Evolutionary conservation across 2,113 vertebrate species (phyloP), one percentile per base, ranked within the genome.

Genomic region (Toxostoma redivivum): DNA sequence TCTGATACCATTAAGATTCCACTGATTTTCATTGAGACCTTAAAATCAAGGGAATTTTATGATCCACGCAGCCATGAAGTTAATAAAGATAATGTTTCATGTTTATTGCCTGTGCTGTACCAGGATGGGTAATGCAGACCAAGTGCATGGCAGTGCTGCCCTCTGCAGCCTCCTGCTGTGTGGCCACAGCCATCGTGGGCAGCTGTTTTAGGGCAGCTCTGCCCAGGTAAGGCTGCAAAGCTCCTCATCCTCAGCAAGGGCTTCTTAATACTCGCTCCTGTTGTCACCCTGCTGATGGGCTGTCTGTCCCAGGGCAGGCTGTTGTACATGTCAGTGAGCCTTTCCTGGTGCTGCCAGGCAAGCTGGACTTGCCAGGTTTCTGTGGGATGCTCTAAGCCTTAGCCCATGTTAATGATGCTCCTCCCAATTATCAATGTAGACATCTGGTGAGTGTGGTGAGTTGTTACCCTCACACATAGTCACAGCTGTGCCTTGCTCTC

Each of bases 141-240:
- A 79, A 96, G 66, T 24, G 38, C n/a, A n/a, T 60, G 83, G 67
- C 97, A 95, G 96, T 86, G 97, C 97, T 98, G 98, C 98, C 98
- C 97, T 98, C 98, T 98, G 69, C 97, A 97, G 97, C 88, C 81
- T 91, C 54, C 16, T 0, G 4, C 15, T 42, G 27, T 40, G 45
- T 57, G 84, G 28, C 40, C 50, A 9, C 47, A 40, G 38, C 10
- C 4, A 20, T 62, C 12, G 1, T 21, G 35, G 50, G 20, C 15
- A 69, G 8, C 18, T 65, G 15, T 27, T 74, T 40, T 23, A 24
- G n/a, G 31, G 71, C 53, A 79, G 20, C 27, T 37, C 35, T 67
- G 4, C 15, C 18, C 0, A 0, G 13, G 9, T 45, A 2, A 47
- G 56, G 7, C 42, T 85, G 62, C 30, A 16, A 48, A 53, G 17